A percentile compares a stretch with the other conserved stretches of the same genome.
Evolutionary conservation across 2,113 vertebrate species (phyloP).

Genomic region (Phylloscopus trochilus): DNA sequence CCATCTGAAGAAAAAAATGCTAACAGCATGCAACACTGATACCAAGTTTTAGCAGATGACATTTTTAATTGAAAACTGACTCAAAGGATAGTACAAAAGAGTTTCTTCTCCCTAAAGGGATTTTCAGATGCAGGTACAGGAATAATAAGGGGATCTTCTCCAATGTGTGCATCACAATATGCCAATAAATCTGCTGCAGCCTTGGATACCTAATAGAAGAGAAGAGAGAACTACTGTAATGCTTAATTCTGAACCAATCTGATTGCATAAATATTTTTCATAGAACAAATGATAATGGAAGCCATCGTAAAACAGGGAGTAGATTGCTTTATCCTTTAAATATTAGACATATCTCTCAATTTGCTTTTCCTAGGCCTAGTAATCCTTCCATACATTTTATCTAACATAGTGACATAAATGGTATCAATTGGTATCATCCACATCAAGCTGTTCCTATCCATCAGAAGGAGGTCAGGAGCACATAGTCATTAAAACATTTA

Average conservation of each 20-base stretch:
- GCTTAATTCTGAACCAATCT: not conserved
- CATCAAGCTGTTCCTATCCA: not conserved
- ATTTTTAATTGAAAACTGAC: constrained; percentile 32
- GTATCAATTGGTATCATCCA: not conserved
- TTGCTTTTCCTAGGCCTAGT: not conserved
- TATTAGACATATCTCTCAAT: not conserved
- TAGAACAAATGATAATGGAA: not conserved
- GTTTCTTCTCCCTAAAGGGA: constrained; percentile 98
- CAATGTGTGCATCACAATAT: constrained; percentile 93
- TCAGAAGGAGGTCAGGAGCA: not conserved
- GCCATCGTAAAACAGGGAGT: not conserved
- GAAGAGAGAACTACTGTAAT: constrained; percentile 24
- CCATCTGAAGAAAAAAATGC: not conserved
- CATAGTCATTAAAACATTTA: not conserved
- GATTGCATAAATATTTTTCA: not conserved
- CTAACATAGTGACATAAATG: not conserved
- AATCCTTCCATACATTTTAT: not conserved
- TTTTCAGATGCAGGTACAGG: constrained; percentile 97
- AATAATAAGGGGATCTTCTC: constrained; percentile 94
- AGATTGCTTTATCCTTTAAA: not conserved
- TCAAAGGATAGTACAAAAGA: constrained; percentile 97
- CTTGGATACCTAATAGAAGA: constrained; percentile 87
- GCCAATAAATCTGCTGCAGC: constrained; percentile 95
- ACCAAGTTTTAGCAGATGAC: not conserved
- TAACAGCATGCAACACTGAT: constrained; percentile 61